phyloP scores from a whole-genome alignment of 2,113 vertebrate species.

The Oreamnos americanus region DNA sequence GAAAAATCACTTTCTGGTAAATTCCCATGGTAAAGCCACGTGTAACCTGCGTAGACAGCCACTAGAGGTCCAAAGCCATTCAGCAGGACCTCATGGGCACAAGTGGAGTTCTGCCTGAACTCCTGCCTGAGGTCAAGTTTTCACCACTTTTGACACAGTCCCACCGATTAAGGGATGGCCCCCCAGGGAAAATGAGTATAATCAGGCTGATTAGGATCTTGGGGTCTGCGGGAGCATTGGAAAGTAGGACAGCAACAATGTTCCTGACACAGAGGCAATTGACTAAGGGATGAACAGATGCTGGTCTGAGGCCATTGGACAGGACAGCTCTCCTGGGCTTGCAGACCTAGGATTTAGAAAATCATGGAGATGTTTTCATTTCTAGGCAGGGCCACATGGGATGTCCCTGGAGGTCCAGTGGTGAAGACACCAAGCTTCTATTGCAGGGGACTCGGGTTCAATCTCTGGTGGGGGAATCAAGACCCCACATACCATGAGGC shows the following conservation, averaged over 20 bases:
- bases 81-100: not conserved
- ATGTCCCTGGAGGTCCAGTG: not conserved
- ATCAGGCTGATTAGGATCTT: not conserved
- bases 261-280: not conserved
- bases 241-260: not conserved
- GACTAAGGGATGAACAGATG: not conserved
- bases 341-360: not conserved
- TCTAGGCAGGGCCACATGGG: not conserved
- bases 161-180: not conserved
- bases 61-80: not conserved
- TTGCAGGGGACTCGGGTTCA: not conserved
- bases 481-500: not conserved
- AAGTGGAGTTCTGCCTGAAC: not conserved
- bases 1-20: conserved; percentile 36
- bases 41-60: not conserved
- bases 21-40: not conserved
- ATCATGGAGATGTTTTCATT: not conserved
- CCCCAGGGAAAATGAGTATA: not conserved
- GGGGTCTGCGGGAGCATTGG: not conserved
- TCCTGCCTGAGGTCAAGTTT: not conserved
- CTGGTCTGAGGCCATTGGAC: not conserved
- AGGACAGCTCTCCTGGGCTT: not conserved
- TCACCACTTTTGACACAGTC: not conserved
- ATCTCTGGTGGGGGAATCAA: not conserved
- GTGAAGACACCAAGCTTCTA: not conserved